phyloP scores from a whole-genome alignment of 2,113 vertebrate species.

The Pangasianodon gigas region DNA sequence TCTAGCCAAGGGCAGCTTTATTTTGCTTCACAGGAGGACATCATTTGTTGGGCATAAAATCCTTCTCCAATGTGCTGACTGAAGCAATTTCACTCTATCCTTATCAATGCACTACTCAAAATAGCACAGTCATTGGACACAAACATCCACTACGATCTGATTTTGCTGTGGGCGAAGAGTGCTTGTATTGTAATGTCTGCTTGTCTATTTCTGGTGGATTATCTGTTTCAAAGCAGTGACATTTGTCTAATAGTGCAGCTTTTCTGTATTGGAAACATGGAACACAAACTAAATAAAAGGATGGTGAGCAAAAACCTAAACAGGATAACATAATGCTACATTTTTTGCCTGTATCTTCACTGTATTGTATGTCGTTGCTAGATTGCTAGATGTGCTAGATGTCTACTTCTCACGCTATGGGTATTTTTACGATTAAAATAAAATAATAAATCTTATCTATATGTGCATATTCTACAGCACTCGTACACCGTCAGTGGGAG shows the following conservation, averaged over 20 bases:
- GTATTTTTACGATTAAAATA: neutral
- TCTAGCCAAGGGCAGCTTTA: conserved; percentile 35
- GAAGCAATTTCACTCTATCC: conserved; percentile 39
- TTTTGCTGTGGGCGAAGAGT: neutral
- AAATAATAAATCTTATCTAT: neutral
- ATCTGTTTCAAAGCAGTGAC: conserved; percentile 16
- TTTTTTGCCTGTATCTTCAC: neutral
- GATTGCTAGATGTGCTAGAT: neutral
- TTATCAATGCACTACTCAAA: conserved; percentile 31
- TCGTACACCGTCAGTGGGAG: neutral
- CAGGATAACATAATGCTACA: neutral
- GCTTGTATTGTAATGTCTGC: conserved; percentile 13
- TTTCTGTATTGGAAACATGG: neutral
- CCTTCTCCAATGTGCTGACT: conserved; percentile 29
- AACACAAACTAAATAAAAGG: neutral
- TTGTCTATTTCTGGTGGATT: conserved; percentile 21
- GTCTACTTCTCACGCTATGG: neutral
- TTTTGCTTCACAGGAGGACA: conserved; percentile 36
- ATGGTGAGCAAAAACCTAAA: neutral
- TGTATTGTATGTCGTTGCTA: neutral
- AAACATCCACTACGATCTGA: conserved; percentile 18
- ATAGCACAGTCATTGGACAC: conserved; percentile 8
- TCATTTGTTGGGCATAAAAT: conserved; percentile 50
- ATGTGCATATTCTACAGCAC: neutral
- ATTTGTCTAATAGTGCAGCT: neutral